Evolutionary conservation across 2,888 invertebrate species (phyloP).

Genomic region (Drosophila pseudotalamancana): DNA sequence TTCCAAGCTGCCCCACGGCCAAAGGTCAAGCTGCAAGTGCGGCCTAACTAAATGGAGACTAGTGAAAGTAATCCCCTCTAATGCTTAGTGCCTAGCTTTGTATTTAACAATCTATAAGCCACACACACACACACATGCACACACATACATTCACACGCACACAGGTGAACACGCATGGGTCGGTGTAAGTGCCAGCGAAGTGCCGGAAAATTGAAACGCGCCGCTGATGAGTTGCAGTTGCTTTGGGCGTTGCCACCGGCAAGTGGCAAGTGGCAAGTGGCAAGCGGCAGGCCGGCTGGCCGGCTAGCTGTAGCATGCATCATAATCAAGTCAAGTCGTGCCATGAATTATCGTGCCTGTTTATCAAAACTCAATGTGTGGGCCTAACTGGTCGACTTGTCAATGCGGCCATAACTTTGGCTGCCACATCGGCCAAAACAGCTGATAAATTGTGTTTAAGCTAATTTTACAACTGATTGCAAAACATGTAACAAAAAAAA

Average conservation of each 20-base stretch:
- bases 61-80: constrained; percentile 50
- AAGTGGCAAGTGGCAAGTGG: constrained; percentile 3
- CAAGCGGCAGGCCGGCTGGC: background rate
- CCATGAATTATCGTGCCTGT: constrained; percentile 39
- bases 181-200: constrained; percentile 67
- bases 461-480: constrained; percentile 1
- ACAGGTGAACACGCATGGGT: constrained; percentile 54
- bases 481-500: background rate
- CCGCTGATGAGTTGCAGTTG: constrained; percentile 60
- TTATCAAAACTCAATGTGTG: constrained; percentile 46
- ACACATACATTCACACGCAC: constrained; percentile 7
- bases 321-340: constrained; percentile 54
- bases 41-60: background rate
- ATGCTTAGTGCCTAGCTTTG: constrained; percentile 21
- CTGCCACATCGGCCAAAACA: constrained; percentile 17
- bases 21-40: constrained; percentile 4
- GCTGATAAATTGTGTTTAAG: constrained; percentile 2
- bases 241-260: constrained; percentile 46
- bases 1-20: background rate
- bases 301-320: constrained; percentile 47
- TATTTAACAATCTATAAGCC: constrained; percentile 52
- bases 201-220: constrained; percentile 62
- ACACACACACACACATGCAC: constrained; percentile 9
- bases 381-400: constrained; percentile 33
- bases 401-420: constrained; percentile 9